phyloP scores from a whole-genome alignment of 2,113 vertebrate species.

The Phalacrocorax pelagicus region DNA sequence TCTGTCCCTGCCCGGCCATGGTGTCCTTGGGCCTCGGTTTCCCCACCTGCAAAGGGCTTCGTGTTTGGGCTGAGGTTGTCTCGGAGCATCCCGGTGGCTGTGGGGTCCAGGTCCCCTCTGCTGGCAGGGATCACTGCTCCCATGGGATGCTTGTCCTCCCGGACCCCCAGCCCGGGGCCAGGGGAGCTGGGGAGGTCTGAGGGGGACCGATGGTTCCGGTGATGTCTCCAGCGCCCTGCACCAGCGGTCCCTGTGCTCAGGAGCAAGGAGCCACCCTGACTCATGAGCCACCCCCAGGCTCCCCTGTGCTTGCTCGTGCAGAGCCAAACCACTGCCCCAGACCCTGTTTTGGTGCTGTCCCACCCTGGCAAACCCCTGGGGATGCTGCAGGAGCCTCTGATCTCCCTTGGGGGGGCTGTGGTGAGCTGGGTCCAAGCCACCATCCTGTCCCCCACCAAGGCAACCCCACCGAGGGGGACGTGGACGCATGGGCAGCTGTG shows the following conservation, averaged over 20 bases:
- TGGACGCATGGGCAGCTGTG: accelerated
- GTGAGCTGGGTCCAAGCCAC: neutral
- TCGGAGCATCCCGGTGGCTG: neutral
- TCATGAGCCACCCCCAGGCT: accelerated
- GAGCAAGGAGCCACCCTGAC: neutral
- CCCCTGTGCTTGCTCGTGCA: neutral
- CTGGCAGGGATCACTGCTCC: neutral
- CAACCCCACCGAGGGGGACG: no score
- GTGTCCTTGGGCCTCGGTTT: neutral
- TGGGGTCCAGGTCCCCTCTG: neutral
- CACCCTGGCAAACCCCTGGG: accelerated
- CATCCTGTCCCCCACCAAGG: neutral
- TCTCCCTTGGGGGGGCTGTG: neutral
- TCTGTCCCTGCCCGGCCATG: neutral
- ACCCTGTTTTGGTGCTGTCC: neutral
- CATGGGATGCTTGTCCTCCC: no score
- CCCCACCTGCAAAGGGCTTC: neutral
- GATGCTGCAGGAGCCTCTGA: neutral
- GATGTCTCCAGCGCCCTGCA: neutral
- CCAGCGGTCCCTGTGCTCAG: neutral
- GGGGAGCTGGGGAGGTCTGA: neutral
- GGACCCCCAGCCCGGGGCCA: neutral
- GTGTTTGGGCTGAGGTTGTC: neutral
- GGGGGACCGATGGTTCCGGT: neutral
- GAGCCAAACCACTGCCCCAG: neutral